A percentile compares a stretch with the other conserved stretches of the same genome.
phyloP scores from a whole-genome alignment of 2,113 vertebrate species.

The Oreochromis tanganicae region DNA sequence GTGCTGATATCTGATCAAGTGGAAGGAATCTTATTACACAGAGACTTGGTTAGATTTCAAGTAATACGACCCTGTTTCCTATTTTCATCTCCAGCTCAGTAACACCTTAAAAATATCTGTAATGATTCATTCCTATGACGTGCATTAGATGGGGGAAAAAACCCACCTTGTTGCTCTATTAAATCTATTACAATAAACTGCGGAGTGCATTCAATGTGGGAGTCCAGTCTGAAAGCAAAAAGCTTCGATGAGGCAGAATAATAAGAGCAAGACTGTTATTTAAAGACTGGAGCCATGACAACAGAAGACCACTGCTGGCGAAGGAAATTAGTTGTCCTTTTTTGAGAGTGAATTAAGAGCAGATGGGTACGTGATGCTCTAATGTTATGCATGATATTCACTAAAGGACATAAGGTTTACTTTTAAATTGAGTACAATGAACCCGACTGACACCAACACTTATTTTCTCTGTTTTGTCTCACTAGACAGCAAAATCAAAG shows the following conservation, averaged over 20 bases:
- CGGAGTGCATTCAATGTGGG: constrained; percentile 18
- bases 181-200: constrained; percentile 24
- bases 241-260: constrained; percentile 46
- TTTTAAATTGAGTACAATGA: not conserved
- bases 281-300: constrained; percentile 68
- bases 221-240: constrained; percentile 39
- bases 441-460: not conserved
- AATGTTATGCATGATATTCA: not conserved
- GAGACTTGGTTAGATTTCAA: not conserved
- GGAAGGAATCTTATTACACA: not conserved
- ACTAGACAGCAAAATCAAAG: not conserved
- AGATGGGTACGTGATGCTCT: not conserved
- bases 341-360: not conserved
- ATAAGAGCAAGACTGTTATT: constrained; percentile 57
- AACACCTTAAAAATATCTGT: constrained; percentile 2
- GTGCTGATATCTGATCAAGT: not conserved
- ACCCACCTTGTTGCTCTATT: not conserved
- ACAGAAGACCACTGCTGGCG: constrained; percentile 48
- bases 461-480: not conserved
- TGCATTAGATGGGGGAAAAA: not conserved
- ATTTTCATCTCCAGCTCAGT: not conserved
- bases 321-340: constrained; percentile 14
- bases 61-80: not conserved
- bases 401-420: not conserved
- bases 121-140: constrained; percentile 10